Base-by-base conservation (phyloP, 2,888 invertebrate species). In the Lissocephala sabroskyi region DNA sequence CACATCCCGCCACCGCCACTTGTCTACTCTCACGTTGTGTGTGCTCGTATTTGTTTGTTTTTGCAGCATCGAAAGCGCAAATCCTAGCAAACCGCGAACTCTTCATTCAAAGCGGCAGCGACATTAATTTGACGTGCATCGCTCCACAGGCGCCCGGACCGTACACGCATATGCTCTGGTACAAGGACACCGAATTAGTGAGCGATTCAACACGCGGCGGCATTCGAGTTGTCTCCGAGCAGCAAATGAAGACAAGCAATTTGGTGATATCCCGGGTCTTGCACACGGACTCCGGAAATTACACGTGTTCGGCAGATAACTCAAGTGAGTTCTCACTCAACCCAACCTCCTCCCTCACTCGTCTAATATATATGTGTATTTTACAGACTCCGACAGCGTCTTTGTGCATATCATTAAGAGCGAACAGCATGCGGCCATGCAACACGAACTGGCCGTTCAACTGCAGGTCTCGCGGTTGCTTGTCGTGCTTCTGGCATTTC, bases 41-140 rank as follows among this genome's bases (percentile, higher is more conserved):
- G n/a, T n/a, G n/a, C n/a, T n/a, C n/a, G n/a, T n/a, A n/a, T n/a
- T n/a, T n/a, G n/a, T n/a, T n/a, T n/a, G n/a, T n/a, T n/a, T n/a
- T n/a, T 41, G 41, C 89, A 95, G 95, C 95, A 82, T 94, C 95
- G 74, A 92, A 92, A 85, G 95, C 95, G 65, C 92, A 93, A 87
- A 95, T 95, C 81, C 87, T 92, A 81, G 92, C 94, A 36, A 94
- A 93, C 79, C 89, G 92, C 26, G 95, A 95, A 86, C 87, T 94
- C 82, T 93, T 92, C 86, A 93, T 95, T 84, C 91, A 93, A 83
- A 93, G 93, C 79, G 95, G 95, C 70, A 94, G 93, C 81, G 94
- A 95, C 88, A 94, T 95, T 86, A 95, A 95, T 87, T 89, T 95
- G 85, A 95, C 94, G 78, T 95, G 95, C 86, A 89, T 93, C 80